These are phyloP conservation scores for Geophilus truncorum DNA, from an alignment of 2,888 invertebrate species.

Conservation along the genomic window DNA sequence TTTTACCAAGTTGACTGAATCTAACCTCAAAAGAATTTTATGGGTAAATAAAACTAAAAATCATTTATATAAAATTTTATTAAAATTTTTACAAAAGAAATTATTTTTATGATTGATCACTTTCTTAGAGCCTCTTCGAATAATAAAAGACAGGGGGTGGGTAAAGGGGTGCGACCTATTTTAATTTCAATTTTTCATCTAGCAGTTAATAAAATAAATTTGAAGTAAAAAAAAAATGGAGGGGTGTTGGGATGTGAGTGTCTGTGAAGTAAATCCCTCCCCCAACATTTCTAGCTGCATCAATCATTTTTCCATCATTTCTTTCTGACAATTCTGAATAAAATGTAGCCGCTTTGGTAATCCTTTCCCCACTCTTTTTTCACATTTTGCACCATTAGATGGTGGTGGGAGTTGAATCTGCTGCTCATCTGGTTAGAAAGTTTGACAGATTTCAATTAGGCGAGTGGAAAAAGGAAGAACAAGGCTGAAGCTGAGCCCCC, in stretches of 20 bases:
- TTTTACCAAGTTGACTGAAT: too few species aligned
- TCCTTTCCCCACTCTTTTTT: background rate
- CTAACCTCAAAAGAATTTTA: too few species aligned
- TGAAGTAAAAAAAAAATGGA: background rate
- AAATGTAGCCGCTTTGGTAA: slow-evolving; percentile 7
- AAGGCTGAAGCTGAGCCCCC: slow-evolving; percentile 17
- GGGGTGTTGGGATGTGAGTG: too few species aligned
- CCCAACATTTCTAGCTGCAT: background rate
- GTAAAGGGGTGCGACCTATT: background rate
- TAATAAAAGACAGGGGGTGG: too few species aligned
- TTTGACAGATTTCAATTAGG: slow-evolving; percentile 27
- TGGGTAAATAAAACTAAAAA: too few species aligned
- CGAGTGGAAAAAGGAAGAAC: slow-evolving; percentile 24
- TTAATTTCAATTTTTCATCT: background rate
- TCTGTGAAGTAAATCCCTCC: background rate
- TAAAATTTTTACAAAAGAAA: too few species aligned
- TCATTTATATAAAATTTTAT: too few species aligned
- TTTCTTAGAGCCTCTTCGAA: too few species aligned
- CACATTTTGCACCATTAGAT: slow-evolving; percentile 12
- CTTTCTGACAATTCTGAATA: slow-evolving; percentile 19
- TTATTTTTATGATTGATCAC: background rate
- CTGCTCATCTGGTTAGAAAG: slow-evolving; percentile 21
- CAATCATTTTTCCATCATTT: slow-evolving; percentile 13
- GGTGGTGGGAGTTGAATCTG: background rate
- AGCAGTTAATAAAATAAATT: background rate